These are phyloP conservation scores for Drusus annulatus DNA, from an alignment of 1,140 invertebrate species.

Conservation along the genomic window DNA sequence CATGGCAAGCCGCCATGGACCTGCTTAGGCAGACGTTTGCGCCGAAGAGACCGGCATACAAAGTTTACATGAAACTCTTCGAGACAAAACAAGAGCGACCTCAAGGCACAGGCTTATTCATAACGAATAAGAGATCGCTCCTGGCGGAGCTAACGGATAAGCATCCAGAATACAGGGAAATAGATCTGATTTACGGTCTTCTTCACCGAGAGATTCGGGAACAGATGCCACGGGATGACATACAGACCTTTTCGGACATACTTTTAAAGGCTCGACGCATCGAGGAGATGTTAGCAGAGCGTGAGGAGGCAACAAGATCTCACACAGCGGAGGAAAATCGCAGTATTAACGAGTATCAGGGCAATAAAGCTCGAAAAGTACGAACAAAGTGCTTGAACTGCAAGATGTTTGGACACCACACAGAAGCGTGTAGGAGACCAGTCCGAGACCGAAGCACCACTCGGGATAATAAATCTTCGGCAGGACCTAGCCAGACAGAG, in stretches of 20 bases:
- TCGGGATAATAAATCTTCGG: background rate
- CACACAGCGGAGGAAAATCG: background rate
- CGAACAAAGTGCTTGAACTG: background rate
- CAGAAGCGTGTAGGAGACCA: background rate
- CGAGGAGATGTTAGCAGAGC: background rate
- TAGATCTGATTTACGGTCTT: background rate
- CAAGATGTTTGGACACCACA: background rate
- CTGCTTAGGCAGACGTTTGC: background rate
- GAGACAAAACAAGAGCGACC: background rate
- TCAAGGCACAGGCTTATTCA: background rate
- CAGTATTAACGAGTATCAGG: no score
- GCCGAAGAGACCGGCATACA: background rate
- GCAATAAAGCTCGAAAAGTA: background rate
- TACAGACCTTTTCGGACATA: background rate
- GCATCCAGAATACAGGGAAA: background rate
- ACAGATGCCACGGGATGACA: background rate
- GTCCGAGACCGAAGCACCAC: background rate
- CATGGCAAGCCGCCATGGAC: slow-evolving; percentile 5
- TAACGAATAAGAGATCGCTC: background rate
- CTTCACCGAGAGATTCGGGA: no score
- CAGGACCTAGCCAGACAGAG: background rate
- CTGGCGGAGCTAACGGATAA: background rate
- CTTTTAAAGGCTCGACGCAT: background rate
- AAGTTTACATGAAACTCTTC: background rate
- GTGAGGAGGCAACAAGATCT: background rate